A percentile compares a stretch with the other conserved stretches of the same genome.
Evolutionary conservation across 2,797 vertebrate species (phyloP).

Genomic region (Pyrocephalus nanus): DNA sequence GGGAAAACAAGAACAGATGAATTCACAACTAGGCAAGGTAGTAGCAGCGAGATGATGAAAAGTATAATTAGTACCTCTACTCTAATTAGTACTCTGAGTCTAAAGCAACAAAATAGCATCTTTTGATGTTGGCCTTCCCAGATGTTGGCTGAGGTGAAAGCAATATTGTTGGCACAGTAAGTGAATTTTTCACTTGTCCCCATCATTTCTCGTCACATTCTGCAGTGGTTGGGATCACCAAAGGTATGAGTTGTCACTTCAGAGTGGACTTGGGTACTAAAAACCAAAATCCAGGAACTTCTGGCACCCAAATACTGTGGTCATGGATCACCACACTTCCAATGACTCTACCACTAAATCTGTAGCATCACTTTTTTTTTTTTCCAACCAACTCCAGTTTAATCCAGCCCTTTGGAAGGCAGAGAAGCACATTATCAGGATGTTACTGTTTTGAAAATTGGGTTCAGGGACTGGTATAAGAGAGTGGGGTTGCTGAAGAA

Average conservation of each 20-base stretch:
- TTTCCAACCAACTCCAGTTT: not conserved
- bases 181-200: not conserved
- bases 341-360: not conserved
- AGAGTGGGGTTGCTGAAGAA: not conserved
- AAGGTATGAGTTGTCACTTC: not conserved
- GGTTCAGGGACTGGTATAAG: not conserved
- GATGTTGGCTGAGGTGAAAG: not conserved
- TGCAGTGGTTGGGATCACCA: not conserved
- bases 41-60: not conserved
- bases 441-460: not conserved
- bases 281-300: fast-evolving
- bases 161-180: not conserved
- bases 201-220: not conserved
- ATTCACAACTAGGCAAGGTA: not conserved
- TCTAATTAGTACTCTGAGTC: not conserved
- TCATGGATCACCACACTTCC: not conserved
- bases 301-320: not conserved
- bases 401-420: not conserved
- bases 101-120: not conserved
- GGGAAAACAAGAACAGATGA: not conserved
- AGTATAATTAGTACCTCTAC: not conserved
- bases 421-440: not conserved
- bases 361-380: not conserved
- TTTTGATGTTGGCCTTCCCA: not conserved
- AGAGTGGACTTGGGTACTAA: not conserved